Evolutionary conservation across 2,797 vertebrate species (phyloP), one percentile per base, ranked within the genome.

Genomic region (Protosalanx chinensis): DNA sequence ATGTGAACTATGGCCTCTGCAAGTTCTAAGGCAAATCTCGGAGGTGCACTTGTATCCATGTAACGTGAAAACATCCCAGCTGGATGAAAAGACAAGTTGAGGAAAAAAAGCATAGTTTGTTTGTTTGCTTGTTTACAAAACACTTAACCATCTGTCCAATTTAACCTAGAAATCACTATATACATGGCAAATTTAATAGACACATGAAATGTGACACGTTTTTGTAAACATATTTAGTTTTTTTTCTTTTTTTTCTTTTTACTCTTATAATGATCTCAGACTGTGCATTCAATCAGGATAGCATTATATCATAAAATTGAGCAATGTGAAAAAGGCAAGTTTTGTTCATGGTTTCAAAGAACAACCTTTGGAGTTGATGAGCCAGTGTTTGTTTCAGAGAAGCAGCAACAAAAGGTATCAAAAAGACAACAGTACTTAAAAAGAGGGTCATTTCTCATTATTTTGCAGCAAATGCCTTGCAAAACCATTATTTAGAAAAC

Each of bases 1-100:
- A 96, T 95, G 95, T 96, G 95, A 96, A 95, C 86, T 95, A 97
- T 98, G 97, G 95, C 96, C 96, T 98, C 95, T 96, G 95, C 92
- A 96, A 95, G 93, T 94, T 96, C 94, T 98, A 99, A 99, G 97
- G 97, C 97, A 98, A 97, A 92, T 85, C 93, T 91, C 82, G 93
- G 95, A 97, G 95, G 94, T 97, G 95, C 96, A 94, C 94, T 97
- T 97, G 92, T 91, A 93, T 95, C 91, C 91, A 93, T 92, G 91
- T 93, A 91, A 93, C 92, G 94, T 90, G 92, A 93, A 93, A 92
- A 94, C 94, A 84, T 94, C 88, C 86, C 84, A 76, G 78, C 84
- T 79, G 65, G 78, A 84, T 85, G 70, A 77, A 78, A 82, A 87
- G 84, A 88, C 81, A 81, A 86, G 77, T 73, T 73, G 76, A 89